A percentile compares a stretch with the other conserved stretches of the same genome.
Evolutionary conservation across 2,797 vertebrate genomes (phyloP).

Genomic region (Peromyscus aztecus): DNA sequence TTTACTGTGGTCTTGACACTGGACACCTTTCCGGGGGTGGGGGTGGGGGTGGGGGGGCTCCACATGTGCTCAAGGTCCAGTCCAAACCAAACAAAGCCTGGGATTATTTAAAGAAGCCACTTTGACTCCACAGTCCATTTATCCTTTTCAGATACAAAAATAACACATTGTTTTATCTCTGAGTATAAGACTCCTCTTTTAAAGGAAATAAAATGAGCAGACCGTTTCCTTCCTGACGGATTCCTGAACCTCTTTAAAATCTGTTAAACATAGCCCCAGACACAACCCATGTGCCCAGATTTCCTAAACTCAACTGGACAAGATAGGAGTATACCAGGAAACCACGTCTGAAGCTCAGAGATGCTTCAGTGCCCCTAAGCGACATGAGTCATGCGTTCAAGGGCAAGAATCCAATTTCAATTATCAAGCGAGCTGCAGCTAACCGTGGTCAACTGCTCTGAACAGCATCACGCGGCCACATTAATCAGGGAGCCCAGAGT

Average conservation of each 20-base stretch:
- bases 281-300: conserved; percentile 58
- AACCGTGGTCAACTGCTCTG: neutral
- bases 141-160: conserved; percentile 88
- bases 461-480: neutral
- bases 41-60: neutral
- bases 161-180: conserved; percentile 90
- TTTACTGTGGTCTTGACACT: conserved; percentile 28
- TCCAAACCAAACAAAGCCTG: conserved; percentile 86
- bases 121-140: conserved; percentile 84
- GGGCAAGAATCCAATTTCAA: neutral
- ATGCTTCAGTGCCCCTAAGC: neutral
- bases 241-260: conserved; percentile 87
- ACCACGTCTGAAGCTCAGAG: neutral
- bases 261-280: conserved; percentile 77
- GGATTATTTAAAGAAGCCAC: conserved; percentile 84
- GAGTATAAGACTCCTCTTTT: conserved; percentile 89
- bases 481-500: neutral
- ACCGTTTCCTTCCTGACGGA: conserved; percentile 95
- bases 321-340: conserved; percentile 48
- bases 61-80: neutral
- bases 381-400: neutral
- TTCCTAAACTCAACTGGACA: conserved; percentile 79
- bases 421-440: neutral
- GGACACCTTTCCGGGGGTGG: neutral
- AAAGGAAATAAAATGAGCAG: conserved; percentile 95